Evolutionary conservation across 2,797 vertebrate genomes (phyloP), one percentile per base, ranked within the genome.

Genomic region (Heteromormyrus szaboi): DNA sequence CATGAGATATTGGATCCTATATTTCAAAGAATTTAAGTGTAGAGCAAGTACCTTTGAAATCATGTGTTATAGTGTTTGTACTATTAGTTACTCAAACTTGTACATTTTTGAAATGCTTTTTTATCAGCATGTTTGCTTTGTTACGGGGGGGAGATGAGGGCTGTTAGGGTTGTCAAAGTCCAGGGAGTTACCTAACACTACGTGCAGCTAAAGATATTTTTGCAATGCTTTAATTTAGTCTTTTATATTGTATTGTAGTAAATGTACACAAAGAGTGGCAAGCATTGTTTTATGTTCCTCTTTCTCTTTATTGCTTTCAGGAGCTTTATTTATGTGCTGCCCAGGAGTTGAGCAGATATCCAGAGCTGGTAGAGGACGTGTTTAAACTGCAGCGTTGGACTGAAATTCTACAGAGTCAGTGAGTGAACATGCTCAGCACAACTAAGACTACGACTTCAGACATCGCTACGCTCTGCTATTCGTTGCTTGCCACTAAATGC

Each of bases 331-430:
- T 97, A 93, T 95, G 96, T 87, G 98, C 98, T 1, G 97, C 98
- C 90, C 97, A 97, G 94, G 97, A 98, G 90, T 91, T 97, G 51
- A 96, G 94, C 65, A 96, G 95, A n/a, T 96, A 96, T 90, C 97
- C 96, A 0, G 97, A 98, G 91, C 95, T 98, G 91, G 97, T 97
- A 89, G 98, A 98, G 2, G 97, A 98, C 72, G 96, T 98, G 68
- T 95, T 98, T 25, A 97, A 98, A 90, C 96, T 99, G 88, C 98
- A 98, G 95, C 95, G 96, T 92, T 99, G 92, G 98, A 95, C 97
- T 2, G 98, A 99, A 94, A 98, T 97, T 0, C 94, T 97, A 50
- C 97, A 98, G 93, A 96, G 96, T 93, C 98, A 97, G 98, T 99
- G 93, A 97, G 97, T 86, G 53, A 68, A 86, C 87, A 81, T 87